Base-by-base conservation (phyloP, 1,140 invertebrate genomes). In the Leptinotarsa texana region DNA sequence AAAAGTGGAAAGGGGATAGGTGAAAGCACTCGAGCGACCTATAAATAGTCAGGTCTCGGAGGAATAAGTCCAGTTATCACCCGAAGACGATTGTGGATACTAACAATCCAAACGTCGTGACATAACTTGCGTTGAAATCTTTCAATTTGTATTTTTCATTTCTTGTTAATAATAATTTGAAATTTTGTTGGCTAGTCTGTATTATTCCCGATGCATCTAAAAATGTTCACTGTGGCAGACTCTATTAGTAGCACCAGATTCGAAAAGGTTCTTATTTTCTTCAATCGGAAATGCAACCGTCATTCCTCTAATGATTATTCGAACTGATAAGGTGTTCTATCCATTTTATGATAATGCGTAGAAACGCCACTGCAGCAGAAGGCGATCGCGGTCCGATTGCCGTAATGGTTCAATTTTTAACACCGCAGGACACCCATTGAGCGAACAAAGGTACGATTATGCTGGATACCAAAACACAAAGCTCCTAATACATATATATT, bases 391-490 rank as follows among this genome's bases (percentile, higher is more conserved):
- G 74, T 74, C 77, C 73, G 82, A 82, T 82, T 82, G 80, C 78
- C 69, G 81, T 83, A 83, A 83, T 83, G 81, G 82, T 83, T 83
- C 80, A 83, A 83, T 83, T 83, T 83, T 83, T 83, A 82, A 83
- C 82, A 80, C 82, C 69, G 80, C 82, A 76, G 82, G 82, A 81
- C 76, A 78, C 79, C 82, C 77, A 83, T 83, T 83, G 76, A 83
- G 72, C 75, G 77, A 83, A 83, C 82, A 83, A 83, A 83, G 81
- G 73, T 79, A 80, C 78, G 79, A 83, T 83, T 83, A 82, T 80
- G 79, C 74, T 65, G 74, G 62, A 57, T 76, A 80, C 75, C 77
- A 78, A 77, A 81, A 83, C 79, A 83, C 82, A 83, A 83, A 81
- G 81, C 75, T 72, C 77, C 81, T 83, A 83, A 83, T 83, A 81